phyloP scores from a whole-genome alignment of 2,113 vertebrate genomes.

The Calidris pygmaea region DNA sequence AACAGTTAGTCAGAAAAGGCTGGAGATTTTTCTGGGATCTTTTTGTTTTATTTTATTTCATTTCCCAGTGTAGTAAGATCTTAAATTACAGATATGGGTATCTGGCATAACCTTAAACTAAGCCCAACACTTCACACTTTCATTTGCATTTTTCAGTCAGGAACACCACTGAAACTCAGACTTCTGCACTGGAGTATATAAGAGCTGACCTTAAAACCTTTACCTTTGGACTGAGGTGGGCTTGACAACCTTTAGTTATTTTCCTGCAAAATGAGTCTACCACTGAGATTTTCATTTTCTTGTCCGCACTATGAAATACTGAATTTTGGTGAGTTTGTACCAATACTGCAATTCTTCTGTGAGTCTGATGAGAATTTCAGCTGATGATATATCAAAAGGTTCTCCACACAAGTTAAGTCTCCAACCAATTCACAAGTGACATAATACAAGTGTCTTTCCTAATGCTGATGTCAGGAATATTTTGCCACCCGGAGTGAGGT shows the following conservation, averaged over 20 bases:
- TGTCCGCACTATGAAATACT: background rate
- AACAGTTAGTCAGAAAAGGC: background rate
- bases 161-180: background rate
- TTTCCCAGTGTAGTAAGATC: background rate
- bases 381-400: background rate
- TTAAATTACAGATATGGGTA: background rate
- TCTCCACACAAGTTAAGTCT: background rate
- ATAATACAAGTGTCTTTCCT: background rate
- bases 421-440: background rate
- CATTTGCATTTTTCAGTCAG: background rate
- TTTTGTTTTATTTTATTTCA: background rate
- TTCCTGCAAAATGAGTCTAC: background rate
- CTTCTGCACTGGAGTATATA: background rate
- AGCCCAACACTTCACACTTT: background rate
- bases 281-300: background rate
- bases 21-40: background rate
- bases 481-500: background rate
- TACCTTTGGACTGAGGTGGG: background rate
- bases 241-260: background rate
- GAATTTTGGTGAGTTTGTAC: background rate
- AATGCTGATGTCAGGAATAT: background rate
- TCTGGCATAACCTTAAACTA: background rate
- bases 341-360: background rate
- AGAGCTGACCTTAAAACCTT: background rate
- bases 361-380: background rate